These are phyloP conservation scores for Aplidium turbinatum DNA, from an alignment of 23 tunicate genomes.

Conservation along the genomic window DNA sequence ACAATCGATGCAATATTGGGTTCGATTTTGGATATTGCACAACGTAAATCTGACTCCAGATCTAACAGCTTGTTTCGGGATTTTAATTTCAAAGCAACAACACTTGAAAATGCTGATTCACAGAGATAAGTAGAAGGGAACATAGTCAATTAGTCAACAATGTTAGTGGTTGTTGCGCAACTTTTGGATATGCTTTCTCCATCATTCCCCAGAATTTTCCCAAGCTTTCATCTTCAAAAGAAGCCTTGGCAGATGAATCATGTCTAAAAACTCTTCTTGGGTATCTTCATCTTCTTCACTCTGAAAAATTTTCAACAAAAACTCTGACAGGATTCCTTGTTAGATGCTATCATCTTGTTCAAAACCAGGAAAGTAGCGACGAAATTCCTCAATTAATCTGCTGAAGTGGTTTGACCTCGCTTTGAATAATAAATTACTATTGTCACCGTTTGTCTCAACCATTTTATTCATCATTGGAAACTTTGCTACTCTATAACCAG, in stretches of 20 bases:
- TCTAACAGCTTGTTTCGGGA: slow-evolving; percentile 37
- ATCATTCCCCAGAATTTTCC: slow-evolving; percentile 39
- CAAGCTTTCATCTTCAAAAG: slow-evolving; percentile 36
- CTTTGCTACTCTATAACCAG: slow-evolving; percentile 32
- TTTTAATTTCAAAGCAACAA: slow-evolving; percentile 38
- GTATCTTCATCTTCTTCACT: slow-evolving; percentile 1
- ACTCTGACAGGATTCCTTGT: slow-evolving; percentile 54
- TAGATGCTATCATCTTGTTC: slow-evolving; percentile 44
- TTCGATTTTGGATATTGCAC: slow-evolving; percentile 39
- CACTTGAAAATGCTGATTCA: slow-evolving; percentile 35
- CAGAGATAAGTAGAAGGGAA: slow-evolving; percentile 40
- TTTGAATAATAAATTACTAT: slow-evolving; percentile 7
- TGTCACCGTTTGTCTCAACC: slow-evolving; percentile 36
- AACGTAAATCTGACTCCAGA: slow-evolving; percentile 12
- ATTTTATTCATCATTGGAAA: slow-evolving; percentile 43
- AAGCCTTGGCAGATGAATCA: slow-evolving; percentile 63
- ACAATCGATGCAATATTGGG: slow-evolving; percentile 43
- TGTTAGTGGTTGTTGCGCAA: slow-evolving; percentile 41
- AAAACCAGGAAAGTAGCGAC: slow-evolving; percentile 49
- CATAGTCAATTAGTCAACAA: slow-evolving; percentile 31
- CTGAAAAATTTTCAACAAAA: slow-evolving; percentile 43
- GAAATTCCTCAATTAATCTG: slow-evolving; percentile 51
- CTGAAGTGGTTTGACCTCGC: slow-evolving; percentile 29
- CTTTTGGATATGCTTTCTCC: slow-evolving; percentile 54
- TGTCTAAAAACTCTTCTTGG: slow-evolving; percentile 28